Evolutionary conservation across 1,140 invertebrate genomes (phyloP), one percentile per base, ranked within the genome.

Genomic region (Drosophila kanapiae): DNA sequence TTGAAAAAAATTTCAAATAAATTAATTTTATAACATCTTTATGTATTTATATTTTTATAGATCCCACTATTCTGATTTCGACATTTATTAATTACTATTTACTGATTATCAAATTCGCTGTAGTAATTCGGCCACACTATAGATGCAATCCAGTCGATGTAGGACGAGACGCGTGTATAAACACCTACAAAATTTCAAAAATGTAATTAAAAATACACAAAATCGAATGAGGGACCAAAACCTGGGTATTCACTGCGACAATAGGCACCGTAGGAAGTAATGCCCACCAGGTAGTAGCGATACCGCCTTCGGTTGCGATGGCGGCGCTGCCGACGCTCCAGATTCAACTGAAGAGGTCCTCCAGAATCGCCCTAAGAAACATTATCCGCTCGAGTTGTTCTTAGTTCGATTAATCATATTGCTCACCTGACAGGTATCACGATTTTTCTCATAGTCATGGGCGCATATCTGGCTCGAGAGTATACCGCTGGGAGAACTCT

Each of bases 121-220:
- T 69, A 82, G 14, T 76, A 53, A 42, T 74, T 61, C 14, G 83
- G 83, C 93, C 93, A 93, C 3, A 93, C 92, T 53, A 91, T 82
- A 14, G 79, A 85, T 47, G 93, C 93, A 56, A 94, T 94, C 94
- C 94, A 94, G 59, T 92, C 91, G 10, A 94, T 59, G 63, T 93
- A 94, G 6, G 91, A 91, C 2, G 93, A 91, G 6, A 94, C 91
- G 18, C 93, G 86, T 1, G 94, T 94, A 65, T 94, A 94, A 33
- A 94, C 92, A 4, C 93, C 93, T 78, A 3, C 5, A 51, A 58
- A 11, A 14, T 1, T 11, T 8, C 27, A 1, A 6, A 8, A 37
- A 7, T 5, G 29, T 9, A 6, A 23, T 18, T 8, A 5, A n/a
- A 27, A n/a, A 38, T 27, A 27, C 7, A 43, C 29, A 0, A 6